Base-by-base conservation (phyloP, 2,113 vertebrate genomes). In the Seriola quinqueradiata region DNA sequence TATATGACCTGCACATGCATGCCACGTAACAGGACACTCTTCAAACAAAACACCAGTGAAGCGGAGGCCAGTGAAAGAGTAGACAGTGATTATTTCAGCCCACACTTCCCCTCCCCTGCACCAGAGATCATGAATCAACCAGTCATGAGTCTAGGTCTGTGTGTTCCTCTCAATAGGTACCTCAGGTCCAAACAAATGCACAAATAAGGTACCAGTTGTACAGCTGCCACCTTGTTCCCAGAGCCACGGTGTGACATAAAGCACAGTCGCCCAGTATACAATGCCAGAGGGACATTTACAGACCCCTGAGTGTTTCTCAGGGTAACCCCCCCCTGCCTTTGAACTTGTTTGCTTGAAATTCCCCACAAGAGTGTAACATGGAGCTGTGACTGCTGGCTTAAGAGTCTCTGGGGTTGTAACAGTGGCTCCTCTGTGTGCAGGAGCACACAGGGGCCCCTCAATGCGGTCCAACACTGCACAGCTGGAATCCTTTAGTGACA, bases 301-400 rank as follows among this genome's bases (percentile, higher is more conserved):
- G 68, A 83, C 82, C 80, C 34, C 44, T 55, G 58, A 64, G 75
- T 82, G 77, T 84, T 81, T 84, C 83, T 42, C 42, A 13, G 72
- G 48, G 50, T 67, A 70, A 67, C 25, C 25, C 25, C 52, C 25
- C 8, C 50, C 78, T 70, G 74, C 59, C 85, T 93, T 94, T 94
- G 88, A 95, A 94, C 91, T 85, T 89, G 90, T 94, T 93, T 91
- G 90, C 87, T 82, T 65, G 90, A 93, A 92, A 95, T 94, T 95
- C 94, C 94, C 85, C 92, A 92, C 91, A 70, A 81, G 81, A 81
- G 80, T 92, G 91, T 50, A 85, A 92, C 67, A 85, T 64, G 64
- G 84, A 85, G 86, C 84, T 54, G 78, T 75, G 80, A 78, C 85
- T 85, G 72, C 85, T 74, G 86, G 69, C 71, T 76, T 40, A 59